These are phyloP conservation scores for Picus viridis DNA, from an alignment of 2,797 vertebrate species.

Conservation along the genomic window DNA sequence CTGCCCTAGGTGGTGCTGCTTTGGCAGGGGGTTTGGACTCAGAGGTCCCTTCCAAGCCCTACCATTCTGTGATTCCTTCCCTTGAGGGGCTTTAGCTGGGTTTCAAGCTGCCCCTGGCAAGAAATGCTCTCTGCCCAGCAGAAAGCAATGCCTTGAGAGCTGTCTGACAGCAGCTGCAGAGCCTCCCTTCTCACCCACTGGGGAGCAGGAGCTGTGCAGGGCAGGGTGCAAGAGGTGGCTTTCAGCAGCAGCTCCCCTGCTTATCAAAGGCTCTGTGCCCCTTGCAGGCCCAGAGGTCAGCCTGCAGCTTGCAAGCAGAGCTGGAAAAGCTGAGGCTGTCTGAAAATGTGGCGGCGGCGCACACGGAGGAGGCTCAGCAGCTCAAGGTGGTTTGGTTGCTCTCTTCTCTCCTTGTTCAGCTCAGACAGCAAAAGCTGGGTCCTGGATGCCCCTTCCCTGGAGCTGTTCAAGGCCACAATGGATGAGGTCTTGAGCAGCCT, in stretches of 20 bases:
- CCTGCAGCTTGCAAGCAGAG: slow-evolving; percentile 85
- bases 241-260: fast-evolving
- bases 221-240: background rate
- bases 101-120: background rate
- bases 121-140: background rate
- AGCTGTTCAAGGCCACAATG: too few relatives aligned
- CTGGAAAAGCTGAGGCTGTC: slow-evolving; percentile 84
- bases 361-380: slow-evolving; percentile 79
- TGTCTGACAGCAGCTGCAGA: background rate
- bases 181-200: fast-evolving
- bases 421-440: fast-evolving
- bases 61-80: background rate
- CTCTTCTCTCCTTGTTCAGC: background rate
- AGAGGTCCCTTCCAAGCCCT: too few relatives aligned
- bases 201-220: background rate
- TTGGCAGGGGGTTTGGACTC: too few relatives aligned
- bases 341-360: slow-evolving; percentile 70
- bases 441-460: fast-evolving
- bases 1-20: too few relatives aligned
- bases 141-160: background rate
- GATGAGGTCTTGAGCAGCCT: too few relatives aligned
- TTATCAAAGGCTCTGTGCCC: background rate
- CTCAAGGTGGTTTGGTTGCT: slow-evolving; percentile 84
- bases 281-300: slow-evolving; percentile 83
- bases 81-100: background rate